Evolutionary conservation across 1,140 invertebrate species (phyloP), one percentile per base, ranked within the genome.

Genomic region (Linepithema humile): DNA sequence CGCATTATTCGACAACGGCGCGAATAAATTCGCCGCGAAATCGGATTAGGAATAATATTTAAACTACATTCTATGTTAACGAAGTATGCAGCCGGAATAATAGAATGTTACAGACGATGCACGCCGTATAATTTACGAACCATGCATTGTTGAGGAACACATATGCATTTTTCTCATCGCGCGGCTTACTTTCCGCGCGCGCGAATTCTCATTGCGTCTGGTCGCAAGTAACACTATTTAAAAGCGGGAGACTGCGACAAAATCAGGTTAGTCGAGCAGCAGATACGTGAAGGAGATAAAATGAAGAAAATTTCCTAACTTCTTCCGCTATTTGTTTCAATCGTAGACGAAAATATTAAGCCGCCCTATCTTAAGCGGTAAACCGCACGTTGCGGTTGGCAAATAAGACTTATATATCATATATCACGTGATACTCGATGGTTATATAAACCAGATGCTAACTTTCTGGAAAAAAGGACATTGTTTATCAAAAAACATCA

Each of bases 401-500:
- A 62, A 67, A 50, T 48, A 40, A 29, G n/a, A 35, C 1, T 5
- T 64, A 43, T 43, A 23, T 75, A 70, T 87, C 84, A 35, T 64
- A 20, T 86, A 57, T 86, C 86, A 87, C 10, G 55, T 45, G 72
- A 73, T 26, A 83, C 62, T 74, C 84, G 45, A 9, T 48, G 23
- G 48, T 9, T 6, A 26, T 55, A 26, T 0, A 59, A 20, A 62
- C 0, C 17, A 26, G 35, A 45, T 20, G 0, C 7, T 6, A 35
- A 15, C 29, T 48, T 48, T 64, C 15, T 1, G n/a, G 2, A 15
- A 23, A 10, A 35, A 40, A 60, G 38, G n/a, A 40, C 2, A 5
- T 5, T 26, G 32, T 60, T 43, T 60, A 60, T 60, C 3, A 4
- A 9, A n/a, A n/a, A n/a, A n/a, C n/a, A n/a, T n/a, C n/a, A n/a